phyloP scores from a whole-genome alignment of 2,797 vertebrate genomes.

The Hoplostethus atlanticus region DNA sequence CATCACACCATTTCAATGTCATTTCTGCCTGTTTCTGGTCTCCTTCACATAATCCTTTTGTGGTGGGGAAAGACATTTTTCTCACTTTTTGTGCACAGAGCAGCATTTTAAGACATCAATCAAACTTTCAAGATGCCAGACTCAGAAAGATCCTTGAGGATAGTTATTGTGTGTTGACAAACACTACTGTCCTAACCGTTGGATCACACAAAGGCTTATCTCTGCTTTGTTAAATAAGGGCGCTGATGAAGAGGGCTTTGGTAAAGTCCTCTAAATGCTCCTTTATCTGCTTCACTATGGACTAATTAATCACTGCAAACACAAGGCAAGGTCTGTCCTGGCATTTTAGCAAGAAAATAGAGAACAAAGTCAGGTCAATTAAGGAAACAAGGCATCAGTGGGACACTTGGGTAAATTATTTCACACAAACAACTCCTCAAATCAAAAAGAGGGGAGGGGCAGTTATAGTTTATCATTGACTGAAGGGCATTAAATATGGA shows the following conservation, averaged over 20 bases:
- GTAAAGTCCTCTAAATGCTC: conserved; percentile 20
- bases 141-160: no score
- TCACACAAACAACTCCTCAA: not conserved
- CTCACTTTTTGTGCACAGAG: no score
- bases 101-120: no score
- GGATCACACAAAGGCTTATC: no score
- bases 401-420: not conserved
- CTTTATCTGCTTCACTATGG: conserved; percentile 17
- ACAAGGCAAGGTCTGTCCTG: not conserved
- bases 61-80: no score
- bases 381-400: not conserved
- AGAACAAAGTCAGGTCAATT: no score
- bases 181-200: no score
- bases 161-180: not conserved
- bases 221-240: not conserved
- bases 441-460: not conserved
- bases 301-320: conserved; percentile 45
- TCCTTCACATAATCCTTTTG: no score
- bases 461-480: conserved; percentile 45
- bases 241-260: not conserved
- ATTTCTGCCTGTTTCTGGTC: no score
- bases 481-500: conserved; percentile 25
- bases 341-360: no score
- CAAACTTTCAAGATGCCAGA: no score
- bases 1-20: no score